Base-by-base conservation (phyloP, 64 coral and sea anemone genomes). In the Hydrozoanthus tunicans region DNA sequence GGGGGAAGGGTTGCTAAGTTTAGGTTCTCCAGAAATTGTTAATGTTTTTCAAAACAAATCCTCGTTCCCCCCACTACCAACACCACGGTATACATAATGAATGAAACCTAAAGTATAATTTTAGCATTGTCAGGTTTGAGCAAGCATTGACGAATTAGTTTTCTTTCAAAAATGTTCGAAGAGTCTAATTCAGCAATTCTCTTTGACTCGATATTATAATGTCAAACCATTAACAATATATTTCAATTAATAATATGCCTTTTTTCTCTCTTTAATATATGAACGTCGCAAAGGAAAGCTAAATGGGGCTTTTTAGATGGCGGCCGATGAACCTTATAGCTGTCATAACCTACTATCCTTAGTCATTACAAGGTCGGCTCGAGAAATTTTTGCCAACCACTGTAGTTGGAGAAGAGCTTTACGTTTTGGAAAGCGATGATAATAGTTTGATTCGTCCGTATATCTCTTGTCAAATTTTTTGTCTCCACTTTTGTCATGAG, bases 81-180 rank as follows among this genome's bases (percentile, higher is more conserved):
- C 20, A 20, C 20, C 20, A 20, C 20, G 20, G 20, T 20, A 20
- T 20, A 20, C 20, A 20, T 20, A 20, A 20, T 20, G 73, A 76
- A 76, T n/a, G n/a, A 6, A 76, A 15, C n/a, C 73, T 76, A 76
- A 76, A 76, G 73, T n/a, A 76, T 6, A 76, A 52, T 76, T 76
- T 76, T 76, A 76, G 73, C 6, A 6, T 76, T 76, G 73, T 76
- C 73, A 76, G 73, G 73, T 76, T 76, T 76, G 7, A 76, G 73
- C 73, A 76, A 76, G 73, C n/a, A 8, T 76, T 76, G 15, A 76
- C 73, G 73, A 76, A 6, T 76, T 76, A 52, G n/a, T 76, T 76
- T 76, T 76, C 20, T 76, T 76, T 76, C 73, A 76, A 76, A 76
- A 76, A 76, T 76, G 73, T 76, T 76, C 73, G n/a, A 76, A 76